Evolutionary conservation across 2,888 invertebrate genomes (phyloP).

Genomic region (Lapara coniferarum): DNA sequence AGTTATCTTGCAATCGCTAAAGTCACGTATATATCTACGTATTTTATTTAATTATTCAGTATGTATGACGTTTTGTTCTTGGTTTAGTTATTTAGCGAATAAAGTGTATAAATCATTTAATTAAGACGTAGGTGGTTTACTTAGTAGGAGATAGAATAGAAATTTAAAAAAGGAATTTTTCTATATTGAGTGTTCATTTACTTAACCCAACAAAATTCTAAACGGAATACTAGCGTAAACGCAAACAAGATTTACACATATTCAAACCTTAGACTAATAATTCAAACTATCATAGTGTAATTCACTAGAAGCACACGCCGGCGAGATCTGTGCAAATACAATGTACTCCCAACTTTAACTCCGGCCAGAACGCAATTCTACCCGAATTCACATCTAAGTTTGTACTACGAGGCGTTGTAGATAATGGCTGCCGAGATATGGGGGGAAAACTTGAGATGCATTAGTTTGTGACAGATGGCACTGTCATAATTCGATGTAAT

Average conservation of each 20-base stretch:
- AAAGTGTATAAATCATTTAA: no score
- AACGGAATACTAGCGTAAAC: not conserved
- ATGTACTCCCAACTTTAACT: constrained; percentile 37
- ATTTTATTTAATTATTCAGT: not conserved
- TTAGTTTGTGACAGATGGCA: not conserved
- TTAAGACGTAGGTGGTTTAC: no score
- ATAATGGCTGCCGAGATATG: constrained; percentile 41
- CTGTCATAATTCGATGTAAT: not conserved
- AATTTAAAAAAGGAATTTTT: no score
- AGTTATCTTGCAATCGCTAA: constrained; percentile 39
- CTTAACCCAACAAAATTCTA: no score
- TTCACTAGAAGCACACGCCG: constrained; percentile 37
- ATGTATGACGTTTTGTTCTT: not conserved
- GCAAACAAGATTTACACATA: constrained; percentile 23
- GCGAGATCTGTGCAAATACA: constrained; percentile 34
- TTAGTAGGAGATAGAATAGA: no score
- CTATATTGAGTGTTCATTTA: no score
- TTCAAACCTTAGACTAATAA: no score
- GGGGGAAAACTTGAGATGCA: constrained; percentile 24
- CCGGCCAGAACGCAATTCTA: constrained; percentile 34
- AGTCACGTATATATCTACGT: not conserved
- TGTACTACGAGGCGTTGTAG: constrained; percentile 33
- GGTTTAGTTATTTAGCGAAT: no score
- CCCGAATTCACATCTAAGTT: constrained; percentile 35
- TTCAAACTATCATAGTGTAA: constrained; percentile 30